A percentile compares a stretch with the other conserved stretches of the same genome.
These are phyloP conservation scores for Thalassarche chlororhynchos DNA, from an alignment of 2,113 vertebrate genomes.

Conservation along the genomic window DNA sequence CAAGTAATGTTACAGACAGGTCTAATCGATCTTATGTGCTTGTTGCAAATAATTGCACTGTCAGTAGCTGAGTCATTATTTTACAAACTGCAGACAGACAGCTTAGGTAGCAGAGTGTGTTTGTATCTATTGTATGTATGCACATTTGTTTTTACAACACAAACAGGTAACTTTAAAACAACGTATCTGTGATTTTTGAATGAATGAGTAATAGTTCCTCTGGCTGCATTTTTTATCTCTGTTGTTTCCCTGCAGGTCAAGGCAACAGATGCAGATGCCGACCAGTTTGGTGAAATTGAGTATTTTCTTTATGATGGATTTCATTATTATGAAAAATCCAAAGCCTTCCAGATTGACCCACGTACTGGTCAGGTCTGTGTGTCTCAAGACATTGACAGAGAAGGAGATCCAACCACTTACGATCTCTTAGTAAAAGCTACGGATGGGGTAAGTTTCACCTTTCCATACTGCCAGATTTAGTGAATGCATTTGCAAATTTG, in stretches of 20 bases:
- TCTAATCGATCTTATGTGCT: background rate
- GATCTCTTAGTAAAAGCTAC: slow-evolving; percentile 89
- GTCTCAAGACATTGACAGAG: slow-evolving; percentile 87
- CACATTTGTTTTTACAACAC: background rate
- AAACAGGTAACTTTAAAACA: background rate
- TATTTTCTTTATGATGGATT: slow-evolving; percentile 87
- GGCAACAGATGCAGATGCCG: slow-evolving; percentile 86
- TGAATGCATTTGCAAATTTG: background rate
- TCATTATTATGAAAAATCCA: slow-evolving; percentile 78
- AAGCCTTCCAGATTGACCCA: slow-evolving; percentile 81
- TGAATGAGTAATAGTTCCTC: background rate
- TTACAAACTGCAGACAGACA: background rate
- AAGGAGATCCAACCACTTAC: slow-evolving; percentile 77
- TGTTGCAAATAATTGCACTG: background rate
- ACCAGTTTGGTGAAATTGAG: slow-evolving; percentile 80
- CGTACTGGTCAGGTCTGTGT: slow-evolving; percentile 85
- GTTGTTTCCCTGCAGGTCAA: slow-evolving; percentile 75
- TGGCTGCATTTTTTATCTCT: background rate
- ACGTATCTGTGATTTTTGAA: background rate
- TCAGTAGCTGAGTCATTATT: background rate
- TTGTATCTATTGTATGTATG: background rate
- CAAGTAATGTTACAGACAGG: background rate
- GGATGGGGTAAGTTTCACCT: slow-evolving; percentile 83
- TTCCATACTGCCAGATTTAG: background rate
- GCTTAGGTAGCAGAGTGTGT: background rate